These are phyloP conservation scores for Sitta europaea DNA, from an alignment of 2,113 vertebrate genomes.

Conservation along the genomic window DNA sequence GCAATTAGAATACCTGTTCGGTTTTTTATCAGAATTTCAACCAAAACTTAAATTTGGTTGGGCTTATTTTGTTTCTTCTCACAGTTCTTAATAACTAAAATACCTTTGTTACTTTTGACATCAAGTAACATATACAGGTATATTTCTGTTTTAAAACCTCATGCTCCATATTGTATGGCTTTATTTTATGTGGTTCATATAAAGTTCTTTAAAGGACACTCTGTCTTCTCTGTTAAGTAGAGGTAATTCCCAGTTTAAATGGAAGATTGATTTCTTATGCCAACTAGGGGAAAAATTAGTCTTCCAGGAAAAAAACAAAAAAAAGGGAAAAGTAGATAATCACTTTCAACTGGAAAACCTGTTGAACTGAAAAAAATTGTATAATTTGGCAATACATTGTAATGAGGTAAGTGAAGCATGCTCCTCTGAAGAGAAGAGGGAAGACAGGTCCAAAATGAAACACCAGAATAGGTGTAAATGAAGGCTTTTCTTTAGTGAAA, in stretches of 20 bases:
- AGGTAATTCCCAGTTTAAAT: not conserved
- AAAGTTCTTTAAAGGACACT: not conserved
- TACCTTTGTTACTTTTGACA: not conserved
- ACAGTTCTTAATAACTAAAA: not conserved
- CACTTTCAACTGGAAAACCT: not conserved
- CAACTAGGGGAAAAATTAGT: not conserved
- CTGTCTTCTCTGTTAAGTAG: not conserved
- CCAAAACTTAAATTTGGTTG: not conserved
- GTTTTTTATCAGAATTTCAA: not conserved
- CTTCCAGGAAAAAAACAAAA: not conserved
- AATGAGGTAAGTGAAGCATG: not conserved
- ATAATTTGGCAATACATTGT: not conserved
- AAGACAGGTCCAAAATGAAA: not conserved
- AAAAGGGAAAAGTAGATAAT: not conserved
- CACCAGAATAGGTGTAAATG: not conserved
- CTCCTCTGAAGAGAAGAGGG: not conserved
- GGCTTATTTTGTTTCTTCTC: not conserved
- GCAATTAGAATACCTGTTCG: not conserved
- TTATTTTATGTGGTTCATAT: not conserved
- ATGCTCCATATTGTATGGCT: not conserved
- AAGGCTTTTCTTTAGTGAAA: not conserved
- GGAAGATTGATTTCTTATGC: not conserved
- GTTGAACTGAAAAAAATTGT: not conserved
- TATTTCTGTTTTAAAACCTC: not conserved
- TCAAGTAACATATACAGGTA: not conserved